Evolutionary conservation across 2,888 invertebrate genomes (phyloP), one percentile per base, ranked within the genome.

Genomic region (Pediacus dermestoides): DNA sequence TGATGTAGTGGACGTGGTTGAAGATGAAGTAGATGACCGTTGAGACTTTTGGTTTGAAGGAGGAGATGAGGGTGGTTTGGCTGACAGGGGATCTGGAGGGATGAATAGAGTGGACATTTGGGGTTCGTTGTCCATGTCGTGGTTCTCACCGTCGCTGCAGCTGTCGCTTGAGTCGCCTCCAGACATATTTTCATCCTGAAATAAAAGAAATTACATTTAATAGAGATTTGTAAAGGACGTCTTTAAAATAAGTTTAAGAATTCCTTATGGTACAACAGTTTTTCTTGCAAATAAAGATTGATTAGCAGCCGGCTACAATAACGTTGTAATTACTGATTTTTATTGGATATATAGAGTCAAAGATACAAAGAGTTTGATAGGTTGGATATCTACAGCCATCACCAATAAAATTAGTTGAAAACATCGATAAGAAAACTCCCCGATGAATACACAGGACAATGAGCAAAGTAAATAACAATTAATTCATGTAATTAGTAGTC

Each of bases 401-500:
- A n/a, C n/a, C n/a, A n/a, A n/a, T n/a, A n/a, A n/a, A n/a, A n/a
- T n/a, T n/a, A n/a, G n/a, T n/a, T n/a, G n/a, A n/a, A n/a, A n/a
- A n/a, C n/a, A n/a, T n/a, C n/a, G n/a, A n/a, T n/a, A n/a, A n/a
- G n/a, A n/a, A n/a, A n/a, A n/a, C n/a, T n/a, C n/a, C n/a, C n/a
- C n/a, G n/a, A n/a, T n/a, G n/a, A n/a, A n/a, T n/a, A n/a, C n/a
- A n/a, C n/a, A 48, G 46, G 42, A 55, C 52, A 53, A 55, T 53
- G 47, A 50, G 49, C 51, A 25, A 44, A 46, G 46, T 45, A 59
- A 63, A 65, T 61, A 66, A 66, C 68, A 66, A 68, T 68, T 68
- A 67, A 67, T 68, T 65, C 66, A 56, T 56, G 63, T 66, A 67
- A 67, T 67, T 68, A 68, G 67, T 64, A 67, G 67, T 68, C 68